A percentile compares a stretch with the other conserved stretches of the same genome.
phyloP scores from a whole-genome alignment of 1,140 invertebrate genomes.

The Hermetia illucens region DNA sequence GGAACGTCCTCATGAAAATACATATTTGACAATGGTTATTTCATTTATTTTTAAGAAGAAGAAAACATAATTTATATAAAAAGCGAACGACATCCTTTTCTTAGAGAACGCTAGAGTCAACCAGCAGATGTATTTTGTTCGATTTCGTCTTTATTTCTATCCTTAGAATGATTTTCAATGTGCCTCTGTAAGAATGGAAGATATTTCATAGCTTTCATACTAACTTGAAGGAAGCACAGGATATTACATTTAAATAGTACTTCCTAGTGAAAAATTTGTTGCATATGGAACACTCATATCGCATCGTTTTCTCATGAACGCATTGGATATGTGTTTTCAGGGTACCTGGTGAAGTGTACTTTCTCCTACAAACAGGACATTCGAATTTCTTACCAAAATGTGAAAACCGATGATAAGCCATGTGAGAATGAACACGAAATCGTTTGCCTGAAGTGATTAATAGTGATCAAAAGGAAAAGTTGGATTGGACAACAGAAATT shows the following conservation, averaged over 20 bases:
- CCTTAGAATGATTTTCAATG: no score
- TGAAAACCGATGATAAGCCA: slow-evolving; percentile 6
- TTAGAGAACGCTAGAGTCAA: no score
- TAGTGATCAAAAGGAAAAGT: neutral
- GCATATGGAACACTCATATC: slow-evolving; percentile 8
- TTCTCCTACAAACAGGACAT: slow-evolving; percentile 7
- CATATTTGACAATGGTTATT: no score
- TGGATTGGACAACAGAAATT: neutral
- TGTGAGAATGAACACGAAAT: slow-evolving; percentile 6
- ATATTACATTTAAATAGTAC: slow-evolving; percentile 9
- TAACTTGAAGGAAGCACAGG: no score
- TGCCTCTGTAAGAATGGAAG: no score
- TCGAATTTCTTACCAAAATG: slow-evolving; percentile 7
- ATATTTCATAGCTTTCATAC: no score
- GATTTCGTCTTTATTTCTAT: no score
- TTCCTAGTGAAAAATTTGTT: slow-evolving; percentile 7
- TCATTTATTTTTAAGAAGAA: no score
- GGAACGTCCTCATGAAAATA: no score
- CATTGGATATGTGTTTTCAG: slow-evolving; percentile 3
- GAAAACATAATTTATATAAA: no score
- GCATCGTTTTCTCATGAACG: slow-evolving; percentile 4
- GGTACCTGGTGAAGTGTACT: slow-evolving; percentile 7
- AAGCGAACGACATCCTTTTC: no score
- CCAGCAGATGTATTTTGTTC: no score
- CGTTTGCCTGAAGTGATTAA: slow-evolving; percentile 7